Evolutionary conservation across 2,888 invertebrate genomes (phyloP), one percentile per base, ranked within the genome.

Genomic region (Pristionchus exspectatus): DNA sequence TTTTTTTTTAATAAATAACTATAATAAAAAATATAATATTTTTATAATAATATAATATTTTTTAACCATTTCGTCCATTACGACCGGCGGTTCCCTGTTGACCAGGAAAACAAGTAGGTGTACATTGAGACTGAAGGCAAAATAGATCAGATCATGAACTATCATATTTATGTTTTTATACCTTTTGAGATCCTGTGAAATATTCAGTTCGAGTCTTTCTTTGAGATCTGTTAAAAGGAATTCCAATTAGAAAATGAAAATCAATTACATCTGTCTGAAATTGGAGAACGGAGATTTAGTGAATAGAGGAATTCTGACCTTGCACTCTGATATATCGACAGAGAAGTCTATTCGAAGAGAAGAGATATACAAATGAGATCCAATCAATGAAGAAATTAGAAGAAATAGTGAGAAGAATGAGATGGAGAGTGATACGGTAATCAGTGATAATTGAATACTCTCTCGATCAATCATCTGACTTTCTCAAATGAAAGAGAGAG

Each of bases 391-490:
- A 27, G 50, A 81, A 81, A 54, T n/a, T 9, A 81, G n/a, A 27
- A 81, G n/a, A 54, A 54, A 50, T 10, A 81, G 9, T 3, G 81
- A 81, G 54, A 50, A 54, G 81, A 81, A 81, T 18, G 81, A 81
- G 50, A 81, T 54, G 5, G 59, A 38, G 30, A 84, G 33, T 21
- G 84, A 84, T 33, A 84, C 33, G 24, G 56, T 33, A 21, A 84
- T 84, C 24, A 84, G 59, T 59, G 84, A 59, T 38, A 81, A n/a
- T 81, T 81, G 81, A 54, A 81, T 81, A 54, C 50, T 81, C 81
- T 81, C 81, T 81, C 81, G 50, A 81, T 81, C 81, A 81, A 81
- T 81, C 81, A 81, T 81, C 50, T 54, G 50, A 81, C n/a, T 54
- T 33, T 24, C 21, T 77, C 74, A 50, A 81, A 50, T 10, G 81